Percentiles rank a stretch among this genome's conserved stretches.
phyloP scores from a whole-genome alignment of 2,797 vertebrate genomes.

The Poeciliopsis paucimaculata region DNA sequence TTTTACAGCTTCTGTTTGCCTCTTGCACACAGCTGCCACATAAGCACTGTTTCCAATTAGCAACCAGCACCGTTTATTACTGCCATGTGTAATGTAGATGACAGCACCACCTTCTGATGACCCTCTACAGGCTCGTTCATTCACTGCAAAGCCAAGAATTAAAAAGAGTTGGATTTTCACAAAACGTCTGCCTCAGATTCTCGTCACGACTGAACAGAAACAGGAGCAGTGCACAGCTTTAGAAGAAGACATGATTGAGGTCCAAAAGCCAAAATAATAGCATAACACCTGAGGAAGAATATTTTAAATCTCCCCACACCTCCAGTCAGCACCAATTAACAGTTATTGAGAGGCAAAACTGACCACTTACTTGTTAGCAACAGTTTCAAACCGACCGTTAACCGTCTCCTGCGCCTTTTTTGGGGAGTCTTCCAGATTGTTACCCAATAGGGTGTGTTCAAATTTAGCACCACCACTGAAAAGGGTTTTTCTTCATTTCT shows the following conservation, averaged over 20 bases:
- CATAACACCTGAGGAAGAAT: background rate
- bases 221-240: background rate
- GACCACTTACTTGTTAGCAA: background rate
- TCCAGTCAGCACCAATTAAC: background rate
- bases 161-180: background rate
- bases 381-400: background rate
- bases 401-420: background rate
- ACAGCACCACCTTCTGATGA: constrained; percentile 3
- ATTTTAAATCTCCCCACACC: background rate
- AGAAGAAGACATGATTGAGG: background rate
- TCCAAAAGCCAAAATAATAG: background rate
- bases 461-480: background rate
- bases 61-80: background rate
- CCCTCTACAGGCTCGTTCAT: background rate
- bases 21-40: background rate
- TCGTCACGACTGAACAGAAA: background rate
- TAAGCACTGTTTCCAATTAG: background rate
- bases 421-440: background rate
- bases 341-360: background rate
- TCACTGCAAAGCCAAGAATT: background rate
- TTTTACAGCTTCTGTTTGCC: background rate
- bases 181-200: background rate
- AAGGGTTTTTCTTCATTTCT: background rate
- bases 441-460: background rate
- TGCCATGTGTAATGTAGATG: background rate